Percentiles rank a stretch among this genome's conserved stretches.
phyloP scores from a whole-genome alignment of 2,113 vertebrate species.

The Callopanchax toddi region DNA sequence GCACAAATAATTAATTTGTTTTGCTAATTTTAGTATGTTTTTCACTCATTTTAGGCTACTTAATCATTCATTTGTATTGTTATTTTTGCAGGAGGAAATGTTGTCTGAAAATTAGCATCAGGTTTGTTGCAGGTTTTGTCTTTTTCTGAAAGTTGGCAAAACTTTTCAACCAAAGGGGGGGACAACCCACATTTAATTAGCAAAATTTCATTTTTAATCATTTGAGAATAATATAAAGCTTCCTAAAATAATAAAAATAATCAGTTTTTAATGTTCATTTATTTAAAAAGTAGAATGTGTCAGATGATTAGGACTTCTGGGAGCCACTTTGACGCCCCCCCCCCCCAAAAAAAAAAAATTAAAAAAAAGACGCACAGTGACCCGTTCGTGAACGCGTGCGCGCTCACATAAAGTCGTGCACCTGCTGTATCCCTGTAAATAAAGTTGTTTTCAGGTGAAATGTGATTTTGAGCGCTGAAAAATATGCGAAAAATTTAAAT shows the following conservation, averaged over 20 bases:
- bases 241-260: too few species aligned
- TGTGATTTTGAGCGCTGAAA: not conserved
- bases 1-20: too few species aligned
- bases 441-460: not conserved
- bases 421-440: conserved; percentile 49
- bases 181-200: too few species aligned
- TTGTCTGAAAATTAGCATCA: not conserved
- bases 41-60: too few species aligned
- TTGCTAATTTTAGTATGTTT: too few species aligned
- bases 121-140: not conserved
- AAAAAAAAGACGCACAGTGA: not conserved
- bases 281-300: not conserved
- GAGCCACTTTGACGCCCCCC: not conserved
- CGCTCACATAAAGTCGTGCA: conserved; percentile 42
- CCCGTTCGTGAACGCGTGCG: not conserved
- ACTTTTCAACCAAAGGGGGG: too few species aligned
- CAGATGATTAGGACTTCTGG: not conserved
- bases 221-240: too few species aligned
- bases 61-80: too few species aligned
- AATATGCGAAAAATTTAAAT: not conserved
- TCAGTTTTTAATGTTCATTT: too few species aligned
- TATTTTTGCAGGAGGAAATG: too few species aligned
- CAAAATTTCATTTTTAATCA: too few species aligned
- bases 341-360: not conserved
- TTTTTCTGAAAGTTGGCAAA: not conserved